Conservation (phyloP, 2,888 invertebrate species). For the Cremastinae sp. region DNA sequence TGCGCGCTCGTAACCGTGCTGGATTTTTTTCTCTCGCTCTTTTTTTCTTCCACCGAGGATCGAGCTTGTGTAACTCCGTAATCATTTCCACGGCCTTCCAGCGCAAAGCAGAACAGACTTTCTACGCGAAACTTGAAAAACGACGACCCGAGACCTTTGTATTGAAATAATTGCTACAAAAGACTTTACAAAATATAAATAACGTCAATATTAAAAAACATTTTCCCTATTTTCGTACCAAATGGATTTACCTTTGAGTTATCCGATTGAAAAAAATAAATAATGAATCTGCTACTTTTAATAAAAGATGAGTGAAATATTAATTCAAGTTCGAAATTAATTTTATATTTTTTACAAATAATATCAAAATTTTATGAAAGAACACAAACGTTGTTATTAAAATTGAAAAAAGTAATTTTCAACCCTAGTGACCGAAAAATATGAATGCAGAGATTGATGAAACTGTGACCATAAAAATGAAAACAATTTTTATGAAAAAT, state of each 20-base stretch:
- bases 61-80: constrained; percentile 64
- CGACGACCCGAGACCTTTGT: constrained; percentile 24
- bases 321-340: too few relatives aligned
- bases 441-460: background rate
- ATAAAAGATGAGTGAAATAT: too few relatives aligned
- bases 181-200: too few relatives aligned
- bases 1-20: constrained; percentile 26
- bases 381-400: too few relatives aligned
- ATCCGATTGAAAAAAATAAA: background rate
- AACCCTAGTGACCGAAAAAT: background rate
- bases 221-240: too few relatives aligned
- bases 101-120: constrained; percentile 56
- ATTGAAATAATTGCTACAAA: too few relatives aligned
- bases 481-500: background rate
- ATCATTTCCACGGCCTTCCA: constrained; percentile 72
- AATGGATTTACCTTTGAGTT: too few relatives aligned
- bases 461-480: too few relatives aligned
- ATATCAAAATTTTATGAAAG: too few relatives aligned
- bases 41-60: too few relatives aligned
- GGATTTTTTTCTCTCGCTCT: background rate
- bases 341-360: too few relatives aligned
- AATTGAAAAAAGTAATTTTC: background rate
- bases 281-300: background rate
- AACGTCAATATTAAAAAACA: too few relatives aligned
- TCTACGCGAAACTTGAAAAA: constrained; percentile 55